Evolutionary conservation across 2,797 vertebrate species (phyloP).

Genomic region (Rhadinocentrus ornatus): DNA sequence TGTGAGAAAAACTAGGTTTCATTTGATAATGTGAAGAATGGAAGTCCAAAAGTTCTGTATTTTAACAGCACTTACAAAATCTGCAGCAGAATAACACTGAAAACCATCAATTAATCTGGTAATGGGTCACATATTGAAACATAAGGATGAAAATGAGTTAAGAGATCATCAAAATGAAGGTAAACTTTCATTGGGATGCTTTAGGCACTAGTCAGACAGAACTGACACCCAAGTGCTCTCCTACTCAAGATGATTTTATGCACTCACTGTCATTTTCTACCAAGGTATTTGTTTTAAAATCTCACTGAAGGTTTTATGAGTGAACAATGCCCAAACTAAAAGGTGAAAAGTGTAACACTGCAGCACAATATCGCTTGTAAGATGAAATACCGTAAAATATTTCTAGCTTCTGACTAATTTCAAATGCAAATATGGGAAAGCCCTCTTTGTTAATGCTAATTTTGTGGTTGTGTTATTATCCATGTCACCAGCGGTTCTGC

Average conservation of each 20-base stretch:
- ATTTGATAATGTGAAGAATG: neutral
- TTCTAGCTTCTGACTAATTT: conserved; percentile 43
- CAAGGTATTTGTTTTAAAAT: neutral
- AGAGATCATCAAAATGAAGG: neutral
- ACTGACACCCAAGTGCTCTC: neutral
- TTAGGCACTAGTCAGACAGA: neutral
- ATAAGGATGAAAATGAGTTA: neutral
- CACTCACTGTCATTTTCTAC: neutral
- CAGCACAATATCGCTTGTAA: neutral
- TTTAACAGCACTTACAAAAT: neutral
- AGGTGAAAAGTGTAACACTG: conserved; percentile 1
- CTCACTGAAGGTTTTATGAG: neutral
- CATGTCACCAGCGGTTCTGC: conserved; percentile 93
- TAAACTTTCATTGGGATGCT: neutral
- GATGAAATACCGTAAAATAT: conserved; percentile 6
- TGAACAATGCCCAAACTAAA: neutral
- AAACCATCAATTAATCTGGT: neutral
- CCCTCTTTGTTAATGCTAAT: conserved; percentile 76
- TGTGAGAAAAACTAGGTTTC: neutral
- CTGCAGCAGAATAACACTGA: neutral
- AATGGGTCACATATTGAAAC: neutral
- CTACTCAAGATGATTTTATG: neutral
- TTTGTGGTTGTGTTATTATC: conserved; percentile 89
- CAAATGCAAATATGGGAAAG: conserved; percentile 68
- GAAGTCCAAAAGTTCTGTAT: neutral